Evolutionary conservation across 2,888 invertebrate species (phyloP).

Genomic region (Leucophenga maculata): DNA sequence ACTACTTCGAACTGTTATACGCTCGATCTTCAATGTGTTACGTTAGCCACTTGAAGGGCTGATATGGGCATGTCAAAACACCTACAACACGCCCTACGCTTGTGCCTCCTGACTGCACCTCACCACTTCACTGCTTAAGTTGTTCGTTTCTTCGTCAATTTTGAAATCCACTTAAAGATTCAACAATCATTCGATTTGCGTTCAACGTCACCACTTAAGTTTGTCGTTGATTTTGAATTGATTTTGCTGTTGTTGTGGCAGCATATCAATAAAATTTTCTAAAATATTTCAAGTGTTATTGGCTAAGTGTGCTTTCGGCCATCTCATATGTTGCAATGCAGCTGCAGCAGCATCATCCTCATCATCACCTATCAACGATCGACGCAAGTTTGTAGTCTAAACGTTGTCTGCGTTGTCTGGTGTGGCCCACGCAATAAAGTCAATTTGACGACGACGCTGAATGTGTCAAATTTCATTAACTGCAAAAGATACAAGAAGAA

Average conservation of each 20-base stretch:
- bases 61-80: slow-evolving; percentile 47
- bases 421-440: slow-evolving; percentile 37
- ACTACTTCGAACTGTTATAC: slow-evolving; percentile 20
- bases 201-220: no score
- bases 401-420: neutral
- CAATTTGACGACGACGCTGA: slow-evolving; percentile 33
- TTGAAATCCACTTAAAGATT: slow-evolving; percentile 2
- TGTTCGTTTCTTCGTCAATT: neutral
- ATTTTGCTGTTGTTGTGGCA: slow-evolving; percentile 9
- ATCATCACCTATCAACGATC: no score
- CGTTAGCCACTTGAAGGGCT: slow-evolving; percentile 47
- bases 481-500: slow-evolving; percentile 49
- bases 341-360: no score
- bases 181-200: no score
- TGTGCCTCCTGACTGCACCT: no score
- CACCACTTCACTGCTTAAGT: no score
- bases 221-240: no score
- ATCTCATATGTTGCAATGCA: no score
- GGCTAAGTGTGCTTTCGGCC: neutral
- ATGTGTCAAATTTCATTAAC: slow-evolving; percentile 56
- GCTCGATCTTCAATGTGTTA: slow-evolving; percentile 36
- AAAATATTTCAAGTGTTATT: slow-evolving; percentile 33
- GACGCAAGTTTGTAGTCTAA: no score
- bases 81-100: slow-evolving; percentile 26
- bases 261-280: slow-evolving; percentile 41